Base-by-base conservation (phyloP, 1,140 invertebrate genomes). In the Sycobia sp. region DNA sequence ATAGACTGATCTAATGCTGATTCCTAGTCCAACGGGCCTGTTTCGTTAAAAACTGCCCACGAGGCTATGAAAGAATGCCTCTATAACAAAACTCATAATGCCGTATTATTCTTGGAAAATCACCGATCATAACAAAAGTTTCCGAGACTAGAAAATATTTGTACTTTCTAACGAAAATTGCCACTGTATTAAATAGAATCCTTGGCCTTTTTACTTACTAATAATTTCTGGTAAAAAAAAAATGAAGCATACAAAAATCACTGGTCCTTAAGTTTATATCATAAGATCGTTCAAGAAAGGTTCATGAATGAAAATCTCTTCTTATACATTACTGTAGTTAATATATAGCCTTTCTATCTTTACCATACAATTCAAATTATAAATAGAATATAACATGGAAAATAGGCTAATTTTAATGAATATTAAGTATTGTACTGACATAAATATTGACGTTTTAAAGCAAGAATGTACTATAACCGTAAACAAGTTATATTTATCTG, bases 1-100 rank as follows among this genome's bases (percentile, higher is more conserved):
- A 57, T 57, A 58, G 53, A 64, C 47, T 51, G 75, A 77, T 78
- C 77, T 77, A 74, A 78, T 73, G 75, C 76, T 79, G 75, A 76
- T 76, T 77, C 72, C 78, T 79, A 80, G 78, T 79, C 77, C 71
- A 71, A 76, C 69, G 69, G 73, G 78, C 72, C 70, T 69, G 75
- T 72, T 75, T 71, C 69, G 16, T 32, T 46, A 57, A 53, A 38
- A 46, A 41, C 27, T 53, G 50, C 51, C 53, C 34, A 32, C 39
- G 62, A 65, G 63, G 57, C 56, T 39, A 53, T 38, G 27, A 38
- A 27, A 36, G 29, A 36, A 22, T 46, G 55, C 57, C 57, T 60
- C 63, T 11, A 46, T 46, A 25, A 46, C 34, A 62, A n/a, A 62
- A 56, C 23, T 54, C 22, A 62, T 18, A 54, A 46, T 46, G 38